Conservation (phyloP, 1,140 invertebrate genomes). For the Listronotus bonariensis region DNA sequence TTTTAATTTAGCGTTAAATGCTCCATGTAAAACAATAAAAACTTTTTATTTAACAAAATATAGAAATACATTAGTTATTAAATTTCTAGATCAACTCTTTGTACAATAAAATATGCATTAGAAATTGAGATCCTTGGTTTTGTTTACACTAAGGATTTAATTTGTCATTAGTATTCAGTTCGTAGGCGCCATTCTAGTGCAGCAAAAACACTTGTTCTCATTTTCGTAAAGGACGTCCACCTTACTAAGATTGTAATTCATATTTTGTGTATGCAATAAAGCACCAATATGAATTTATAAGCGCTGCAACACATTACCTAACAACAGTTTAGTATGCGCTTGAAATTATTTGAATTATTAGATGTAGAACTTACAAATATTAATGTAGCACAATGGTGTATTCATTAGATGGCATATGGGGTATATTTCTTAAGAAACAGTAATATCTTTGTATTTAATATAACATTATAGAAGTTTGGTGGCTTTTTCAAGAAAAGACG, state of each 20-base stretch:
- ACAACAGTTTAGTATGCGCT: constrained; percentile 4
- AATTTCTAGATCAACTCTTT: too few species aligned
- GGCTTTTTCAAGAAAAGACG: too few species aligned
- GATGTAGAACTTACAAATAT: not conserved
- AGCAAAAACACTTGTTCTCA: constrained; percentile 1
- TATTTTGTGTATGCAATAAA: constrained; percentile 6
- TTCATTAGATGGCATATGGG: not conserved
- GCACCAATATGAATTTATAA: constrained; percentile 2
- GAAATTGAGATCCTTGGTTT: not conserved
- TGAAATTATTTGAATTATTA: constrained; percentile 6
- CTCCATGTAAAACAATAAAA: too few species aligned
- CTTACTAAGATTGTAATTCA: constrained; percentile 1
- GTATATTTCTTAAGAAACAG: not conserved
- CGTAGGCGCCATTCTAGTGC: not conserved
- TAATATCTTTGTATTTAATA: too few species aligned
- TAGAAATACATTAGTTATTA: too few species aligned
- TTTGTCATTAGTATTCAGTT: not conserved
- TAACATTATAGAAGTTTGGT: too few species aligned
- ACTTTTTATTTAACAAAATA: too few species aligned
- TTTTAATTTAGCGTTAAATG: too few species aligned
- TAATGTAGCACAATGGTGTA: not conserved
- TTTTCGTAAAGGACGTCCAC: constrained; percentile 7
- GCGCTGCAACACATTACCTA: constrained; percentile 2
- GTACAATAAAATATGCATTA: too few species aligned
- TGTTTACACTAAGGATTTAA: not conserved